Percentiles rank a stretch among this genome's conserved stretches.
Evolutionary conservation across 2,113 vertebrate species (phyloP).

Genomic region (Aleadryas rufinucha): DNA sequence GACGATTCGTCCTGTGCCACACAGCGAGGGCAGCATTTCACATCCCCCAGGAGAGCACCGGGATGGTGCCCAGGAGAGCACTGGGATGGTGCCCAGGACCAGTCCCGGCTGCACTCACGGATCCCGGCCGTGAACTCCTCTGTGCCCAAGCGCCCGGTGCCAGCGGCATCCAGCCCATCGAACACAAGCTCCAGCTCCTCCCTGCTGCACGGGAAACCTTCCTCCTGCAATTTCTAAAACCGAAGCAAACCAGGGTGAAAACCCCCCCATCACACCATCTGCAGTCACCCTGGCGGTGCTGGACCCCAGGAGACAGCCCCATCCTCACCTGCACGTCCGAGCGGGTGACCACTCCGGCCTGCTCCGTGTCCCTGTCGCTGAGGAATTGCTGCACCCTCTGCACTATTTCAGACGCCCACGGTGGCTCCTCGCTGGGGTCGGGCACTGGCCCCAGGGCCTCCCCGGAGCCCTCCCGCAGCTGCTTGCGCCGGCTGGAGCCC

Average conservation of each 20-base stretch:
- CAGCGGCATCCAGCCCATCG: slow-evolving; percentile 60
- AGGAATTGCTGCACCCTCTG: slow-evolving; percentile 51
- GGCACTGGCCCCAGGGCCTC: background rate
- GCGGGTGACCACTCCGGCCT: slow-evolving; percentile 45
- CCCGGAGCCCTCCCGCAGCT: background rate
- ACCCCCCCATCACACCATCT: fast-evolving
- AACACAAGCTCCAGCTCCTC: slow-evolving; percentile 71
- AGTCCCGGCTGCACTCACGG: slow-evolving; percentile 43
- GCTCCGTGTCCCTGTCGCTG: background rate
- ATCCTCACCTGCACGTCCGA: slow-evolving; percentile 66
- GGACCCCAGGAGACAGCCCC: background rate
- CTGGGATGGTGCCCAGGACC: fast-evolving
- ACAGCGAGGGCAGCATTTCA: background rate
- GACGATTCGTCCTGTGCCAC: background rate
- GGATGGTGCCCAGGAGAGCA: fast-evolving
- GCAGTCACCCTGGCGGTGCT: fast-evolving
- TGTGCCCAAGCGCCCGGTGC: slow-evolving; percentile 35
- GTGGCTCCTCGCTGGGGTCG: fast-evolving
- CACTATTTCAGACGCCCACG: background rate
- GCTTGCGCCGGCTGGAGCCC: slow-evolving; percentile 74
- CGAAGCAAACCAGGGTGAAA: background rate
- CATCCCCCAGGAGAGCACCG: fast-evolving
- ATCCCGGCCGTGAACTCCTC: slow-evolving; percentile 68
- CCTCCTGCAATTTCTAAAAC: slow-evolving; percentile 55
- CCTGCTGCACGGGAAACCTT: slow-evolving; percentile 20